phyloP scores from a whole-genome alignment of 2,113 vertebrate species.

The Calyptommatus sinebrachiatus region DNA sequence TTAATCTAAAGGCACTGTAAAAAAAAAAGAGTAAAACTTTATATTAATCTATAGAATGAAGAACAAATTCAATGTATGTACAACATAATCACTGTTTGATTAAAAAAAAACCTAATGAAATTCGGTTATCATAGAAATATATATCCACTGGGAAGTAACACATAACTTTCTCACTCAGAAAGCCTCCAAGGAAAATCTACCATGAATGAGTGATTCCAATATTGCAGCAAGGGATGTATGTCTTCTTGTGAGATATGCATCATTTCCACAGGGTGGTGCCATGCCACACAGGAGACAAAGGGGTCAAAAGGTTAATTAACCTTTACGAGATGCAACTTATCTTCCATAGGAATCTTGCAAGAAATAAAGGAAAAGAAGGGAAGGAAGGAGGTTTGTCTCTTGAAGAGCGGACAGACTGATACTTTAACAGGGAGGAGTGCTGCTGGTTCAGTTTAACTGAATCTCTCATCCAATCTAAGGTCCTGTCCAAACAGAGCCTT shows the following conservation, averaged over 20 bases:
- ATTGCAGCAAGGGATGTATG: background rate
- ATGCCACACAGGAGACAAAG: background rate
- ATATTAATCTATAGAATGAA: background rate
- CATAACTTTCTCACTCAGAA: conserved; percentile 20
- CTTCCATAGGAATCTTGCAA: conserved; percentile 11
- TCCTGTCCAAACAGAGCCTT: no score
- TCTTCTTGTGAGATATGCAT: conserved; percentile 16
- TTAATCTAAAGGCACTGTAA: background rate
- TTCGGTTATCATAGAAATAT: conserved; percentile 7
- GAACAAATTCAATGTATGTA: background rate
- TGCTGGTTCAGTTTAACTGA: conserved; percentile 22
- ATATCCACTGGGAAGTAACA: conserved; percentile 2
- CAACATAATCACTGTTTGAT: background rate
- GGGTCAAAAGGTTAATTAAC: background rate
- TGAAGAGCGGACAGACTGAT: conserved; percentile 7
- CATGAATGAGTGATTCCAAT: background rate
- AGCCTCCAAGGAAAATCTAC: background rate
- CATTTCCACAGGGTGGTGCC: conserved; percentile 1
- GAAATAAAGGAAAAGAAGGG: conserved; percentile 3
- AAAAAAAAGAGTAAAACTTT: background rate
- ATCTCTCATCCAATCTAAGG: conserved; percentile 20
- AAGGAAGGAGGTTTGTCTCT: background rate
- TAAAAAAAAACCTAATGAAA: background rate
- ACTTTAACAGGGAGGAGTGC: no score
- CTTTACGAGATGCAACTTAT: background rate